Evolutionary conservation across 2,113 vertebrate species (phyloP).

Genomic region (Arizona elegans): DNA sequence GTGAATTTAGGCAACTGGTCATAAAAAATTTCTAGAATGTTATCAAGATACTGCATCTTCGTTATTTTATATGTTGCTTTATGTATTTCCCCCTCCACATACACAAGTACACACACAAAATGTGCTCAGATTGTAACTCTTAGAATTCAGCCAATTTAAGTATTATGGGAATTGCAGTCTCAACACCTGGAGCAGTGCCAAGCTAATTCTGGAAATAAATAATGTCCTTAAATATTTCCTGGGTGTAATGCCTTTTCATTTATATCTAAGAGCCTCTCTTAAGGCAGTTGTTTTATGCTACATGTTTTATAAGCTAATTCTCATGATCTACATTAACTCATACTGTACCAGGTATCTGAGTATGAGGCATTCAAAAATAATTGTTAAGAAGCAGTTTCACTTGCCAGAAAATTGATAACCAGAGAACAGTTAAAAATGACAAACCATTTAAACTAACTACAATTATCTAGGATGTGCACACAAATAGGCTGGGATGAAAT

Average conservation of each 20-base stretch:
- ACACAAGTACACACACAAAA: neutral
- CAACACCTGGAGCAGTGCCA: neutral
- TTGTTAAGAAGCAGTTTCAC: constrained; percentile 54
- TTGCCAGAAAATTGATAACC: constrained; percentile 62
- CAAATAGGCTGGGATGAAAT: constrained; percentile 61
- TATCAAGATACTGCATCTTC: neutral
- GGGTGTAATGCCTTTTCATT: neutral
- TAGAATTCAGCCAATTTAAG: neutral
- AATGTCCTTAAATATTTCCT: neutral
- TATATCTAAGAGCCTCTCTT: neutral
- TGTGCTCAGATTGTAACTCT: neutral
- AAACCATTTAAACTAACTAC: constrained; percentile 56
- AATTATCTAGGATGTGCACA: constrained; percentile 27
- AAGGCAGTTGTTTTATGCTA: neutral
- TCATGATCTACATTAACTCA: neutral
- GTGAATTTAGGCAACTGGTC: neutral
- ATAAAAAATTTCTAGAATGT: neutral
- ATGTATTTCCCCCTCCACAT: neutral
- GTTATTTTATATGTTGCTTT: neutral
- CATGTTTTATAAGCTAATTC: neutral
- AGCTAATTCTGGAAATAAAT: neutral
- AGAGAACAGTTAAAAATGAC: constrained; percentile 58
- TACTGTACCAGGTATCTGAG: constrained; percentile 40
- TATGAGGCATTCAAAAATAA: constrained; percentile 38
- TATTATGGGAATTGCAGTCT: neutral